phyloP scores from a whole-genome alignment of 2,113 vertebrate species.

The Antennarius striatus region DNA sequence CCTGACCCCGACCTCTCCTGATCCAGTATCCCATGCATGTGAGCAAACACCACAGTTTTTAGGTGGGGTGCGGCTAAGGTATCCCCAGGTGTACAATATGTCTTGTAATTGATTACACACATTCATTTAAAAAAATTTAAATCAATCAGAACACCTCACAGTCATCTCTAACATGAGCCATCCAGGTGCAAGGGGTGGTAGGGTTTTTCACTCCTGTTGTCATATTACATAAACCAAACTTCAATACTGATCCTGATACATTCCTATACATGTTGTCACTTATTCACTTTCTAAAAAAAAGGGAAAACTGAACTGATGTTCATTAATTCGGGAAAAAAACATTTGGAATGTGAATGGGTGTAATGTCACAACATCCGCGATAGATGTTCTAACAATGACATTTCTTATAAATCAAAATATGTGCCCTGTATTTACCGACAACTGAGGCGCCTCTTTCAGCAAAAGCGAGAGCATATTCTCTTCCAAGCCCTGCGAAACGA shows the following conservation, averaged over 20 bases:
- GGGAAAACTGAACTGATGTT: too few species aligned
- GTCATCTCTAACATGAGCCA: not conserved
- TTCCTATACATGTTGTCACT: not conserved
- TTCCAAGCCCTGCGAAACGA: constrained; percentile 86
- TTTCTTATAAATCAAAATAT: not conserved
- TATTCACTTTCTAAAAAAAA: too few species aligned
- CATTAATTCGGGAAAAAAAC: too few species aligned
- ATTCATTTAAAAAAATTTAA: not conserved
- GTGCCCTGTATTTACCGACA: constrained; percentile 83
- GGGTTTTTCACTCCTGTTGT: not conserved
- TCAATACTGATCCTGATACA: not conserved
- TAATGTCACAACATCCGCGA: not conserved
- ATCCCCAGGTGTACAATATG: too few species aligned
- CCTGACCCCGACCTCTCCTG: too few species aligned
- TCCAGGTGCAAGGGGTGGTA: not conserved
- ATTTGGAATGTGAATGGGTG: too few species aligned
- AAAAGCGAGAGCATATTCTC: constrained; percentile 94
- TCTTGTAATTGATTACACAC: too few species aligned
- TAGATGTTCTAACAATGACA: not conserved
- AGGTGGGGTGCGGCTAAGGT: too few species aligned
- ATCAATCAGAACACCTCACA: not conserved
- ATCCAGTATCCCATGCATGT: too few species aligned
- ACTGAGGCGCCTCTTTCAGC: constrained; percentile 94
- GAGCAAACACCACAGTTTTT: too few species aligned
- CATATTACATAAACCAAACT: not conserved